These are phyloP conservation scores for Pangasius krempfi DNA, from an alignment of 2,797 vertebrate genomes.

Conservation along the genomic window DNA sequence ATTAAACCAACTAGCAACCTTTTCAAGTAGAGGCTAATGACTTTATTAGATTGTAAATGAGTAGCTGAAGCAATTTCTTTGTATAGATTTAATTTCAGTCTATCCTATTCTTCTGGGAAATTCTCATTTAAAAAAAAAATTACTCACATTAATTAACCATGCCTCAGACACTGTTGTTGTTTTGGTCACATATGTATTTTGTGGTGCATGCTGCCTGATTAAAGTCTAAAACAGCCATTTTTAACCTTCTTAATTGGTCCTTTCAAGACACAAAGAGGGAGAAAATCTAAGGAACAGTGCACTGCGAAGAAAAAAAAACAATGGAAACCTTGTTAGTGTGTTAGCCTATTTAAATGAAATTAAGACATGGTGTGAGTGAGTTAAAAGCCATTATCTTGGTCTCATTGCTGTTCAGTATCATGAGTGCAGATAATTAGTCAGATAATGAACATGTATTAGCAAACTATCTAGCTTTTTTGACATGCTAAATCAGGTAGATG, in stretches of 20 bases:
- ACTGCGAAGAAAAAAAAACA: neutral
- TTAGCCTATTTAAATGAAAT: constrained; percentile 11
- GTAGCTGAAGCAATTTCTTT: neutral
- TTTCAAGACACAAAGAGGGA: neutral
- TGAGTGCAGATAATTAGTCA: neutral
- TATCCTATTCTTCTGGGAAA: neutral
- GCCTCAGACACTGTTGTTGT: neutral
- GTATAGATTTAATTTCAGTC: constrained; percentile 3
- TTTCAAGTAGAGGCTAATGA: constrained; percentile 7
- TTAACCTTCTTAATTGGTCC: constrained; percentile 16
- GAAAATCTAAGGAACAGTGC: neutral
- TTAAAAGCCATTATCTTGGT: neutral
- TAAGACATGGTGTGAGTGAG: neutral
- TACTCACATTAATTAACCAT: constrained; percentile 9
- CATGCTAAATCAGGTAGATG: neutral
- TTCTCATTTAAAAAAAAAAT: neutral
- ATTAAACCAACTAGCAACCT: neutral
- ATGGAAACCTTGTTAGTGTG: neutral
- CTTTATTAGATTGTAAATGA: neutral
- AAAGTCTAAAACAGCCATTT: constrained; percentile 16
- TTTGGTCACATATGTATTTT: neutral
- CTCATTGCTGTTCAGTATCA: neutral
- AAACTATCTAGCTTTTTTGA: neutral
- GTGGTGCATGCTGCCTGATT: constrained; percentile 9
- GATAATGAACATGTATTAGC: neutral